Percentiles rank a stretch among this genome's conserved stretches.
phyloP scores from a whole-genome alignment of 2,797 vertebrate species.

The Gila robusta region DNA sequence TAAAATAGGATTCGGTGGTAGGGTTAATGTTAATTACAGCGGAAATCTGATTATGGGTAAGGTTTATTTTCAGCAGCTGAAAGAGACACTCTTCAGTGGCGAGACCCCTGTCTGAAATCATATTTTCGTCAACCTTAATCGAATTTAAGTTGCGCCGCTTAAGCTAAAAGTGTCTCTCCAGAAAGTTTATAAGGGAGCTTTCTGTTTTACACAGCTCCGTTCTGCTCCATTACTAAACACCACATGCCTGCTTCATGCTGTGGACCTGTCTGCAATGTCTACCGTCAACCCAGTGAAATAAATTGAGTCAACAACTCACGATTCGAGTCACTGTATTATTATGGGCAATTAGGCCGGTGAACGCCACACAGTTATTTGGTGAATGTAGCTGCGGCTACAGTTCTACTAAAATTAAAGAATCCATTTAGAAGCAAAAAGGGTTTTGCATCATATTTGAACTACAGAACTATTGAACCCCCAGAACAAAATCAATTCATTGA shows the following conservation, averaged over 20 bases:
- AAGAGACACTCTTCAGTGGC: constrained; percentile 43
- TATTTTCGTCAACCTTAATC: constrained; percentile 34
- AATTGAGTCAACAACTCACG: constrained; percentile 19
- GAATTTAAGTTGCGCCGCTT: constrained; percentile 29
- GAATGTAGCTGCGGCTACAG: not conserved
- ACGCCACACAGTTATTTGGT: not conserved
- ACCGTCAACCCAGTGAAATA: constrained; percentile 15
- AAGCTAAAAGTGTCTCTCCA: constrained; percentile 33
- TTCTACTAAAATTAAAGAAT: not conserved
- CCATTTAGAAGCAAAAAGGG: not conserved
- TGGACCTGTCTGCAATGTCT: constrained; percentile 28
- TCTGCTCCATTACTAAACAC: constrained; percentile 6
- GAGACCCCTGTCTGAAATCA: constrained; percentile 33
- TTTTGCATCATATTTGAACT: not conserved
- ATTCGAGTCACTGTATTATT: constrained; percentile 21
- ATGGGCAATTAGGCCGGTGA: not conserved
- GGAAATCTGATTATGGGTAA: constrained; percentile 42
- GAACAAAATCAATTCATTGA: not conserved
- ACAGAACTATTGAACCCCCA: not conserved
- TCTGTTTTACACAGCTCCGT: constrained; percentile 27
- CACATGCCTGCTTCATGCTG: constrained; percentile 6
- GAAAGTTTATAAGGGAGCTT: constrained; percentile 34
- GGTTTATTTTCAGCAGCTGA: constrained; percentile 40
- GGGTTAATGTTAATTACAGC: constrained; percentile 12
- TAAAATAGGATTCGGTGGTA: not conserved